These are phyloP conservation scores for Brachionus rubens DNA, from an alignment of 1,140 invertebrate genomes.

Conservation along the genomic window DNA sequence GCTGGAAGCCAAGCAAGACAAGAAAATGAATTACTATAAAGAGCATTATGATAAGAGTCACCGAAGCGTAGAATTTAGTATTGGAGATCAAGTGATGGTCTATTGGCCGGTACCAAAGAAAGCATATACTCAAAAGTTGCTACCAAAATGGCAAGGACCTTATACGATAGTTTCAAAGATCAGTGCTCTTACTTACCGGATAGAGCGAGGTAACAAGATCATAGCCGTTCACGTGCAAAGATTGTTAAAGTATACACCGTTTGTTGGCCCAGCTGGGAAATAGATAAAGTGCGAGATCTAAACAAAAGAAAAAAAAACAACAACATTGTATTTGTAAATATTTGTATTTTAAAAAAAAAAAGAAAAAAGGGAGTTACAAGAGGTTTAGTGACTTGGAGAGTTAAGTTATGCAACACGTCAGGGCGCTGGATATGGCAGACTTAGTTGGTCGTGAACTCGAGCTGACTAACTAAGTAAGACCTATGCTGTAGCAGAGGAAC, in stretches of 20 bases:
- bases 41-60: neutral
- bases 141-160: constrained; percentile 29
- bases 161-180: neutral
- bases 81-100: neutral
- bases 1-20: neutral
- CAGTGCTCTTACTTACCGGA: neutral
- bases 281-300: no score
- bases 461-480: no score
- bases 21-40: constrained; percentile 18
- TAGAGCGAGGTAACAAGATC: neutral
- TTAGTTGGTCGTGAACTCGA: no score
- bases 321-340: no score
- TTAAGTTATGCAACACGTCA: no score
- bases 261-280: no score
- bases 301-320: no score
- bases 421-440: no score
- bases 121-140: constrained; percentile 5
- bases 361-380: no score
- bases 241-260: neutral
- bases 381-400: no score
- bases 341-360: no score
- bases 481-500: no score
- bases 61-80: neutral
- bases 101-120: constrained; percentile 10
- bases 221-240: neutral